Base-by-base conservation (phyloP, 53 echinoderm and acorn worm genomes). In the Antedon mediterranea region DNA sequence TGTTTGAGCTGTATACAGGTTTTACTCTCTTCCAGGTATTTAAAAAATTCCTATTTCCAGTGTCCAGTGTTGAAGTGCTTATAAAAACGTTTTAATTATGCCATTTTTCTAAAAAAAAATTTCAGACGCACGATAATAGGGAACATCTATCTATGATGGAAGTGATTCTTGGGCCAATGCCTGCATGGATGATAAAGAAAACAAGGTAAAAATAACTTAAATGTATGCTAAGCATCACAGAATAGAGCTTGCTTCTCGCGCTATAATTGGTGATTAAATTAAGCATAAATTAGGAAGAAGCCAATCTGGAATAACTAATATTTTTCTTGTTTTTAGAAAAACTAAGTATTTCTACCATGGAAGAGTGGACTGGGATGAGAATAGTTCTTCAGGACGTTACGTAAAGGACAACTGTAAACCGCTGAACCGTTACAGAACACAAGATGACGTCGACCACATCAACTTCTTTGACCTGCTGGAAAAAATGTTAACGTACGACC, bases 71-170 rank as follows among this genome's bases (percentile, higher is more conserved):
- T n/a, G n/a, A n/a, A n/a, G n/a, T n/a, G n/a, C n/a, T n/a, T n/a
- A n/a, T n/a, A n/a, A n/a, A n/a, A n/a, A 37, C 4, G 11, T 37
- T 37, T 6, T 37, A 6, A 37, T 37, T 37, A 37, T 37, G 0
- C 3, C 9, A 30, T 5, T 8, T 0, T 13, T 30, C 30, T 20
- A 15, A 30, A 3, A 30, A 76, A 15, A 73, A 23, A 34, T 28
- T 34, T 4, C 80, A 97, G 91, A 97, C 98, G 43, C 98, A 98
- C 82, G 92, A 92, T 31, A 98, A 98, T 73, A 85, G 92, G 71
- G 98, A 98, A 70, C 98, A 98, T 78, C 81, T 98, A 37, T 90
- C 98, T 57, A 98, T 98, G 98, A 92, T 92, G 90, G 88, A 98
- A 77, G 75, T 84, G 18, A 92, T 98, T 14, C 79, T 98, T 13